Conservation (phyloP, 1,140 invertebrate species). For the Steinernema feltiae region DNA sequence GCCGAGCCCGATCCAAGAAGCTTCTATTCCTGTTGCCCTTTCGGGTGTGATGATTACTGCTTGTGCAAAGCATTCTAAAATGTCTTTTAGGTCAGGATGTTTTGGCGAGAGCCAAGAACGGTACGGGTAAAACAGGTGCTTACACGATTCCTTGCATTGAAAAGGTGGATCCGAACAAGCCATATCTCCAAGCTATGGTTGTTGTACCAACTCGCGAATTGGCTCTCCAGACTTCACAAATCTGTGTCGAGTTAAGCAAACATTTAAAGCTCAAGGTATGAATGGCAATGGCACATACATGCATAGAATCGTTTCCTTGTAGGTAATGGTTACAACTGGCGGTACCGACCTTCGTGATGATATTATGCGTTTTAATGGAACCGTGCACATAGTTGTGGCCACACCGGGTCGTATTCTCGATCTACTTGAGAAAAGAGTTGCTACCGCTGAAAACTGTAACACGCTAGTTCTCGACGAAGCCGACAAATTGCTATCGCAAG, state of each 20-base stretch:
- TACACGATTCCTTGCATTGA: constrained; percentile 97
- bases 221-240: constrained; percentile 97
- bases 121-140: constrained; percentile 98
- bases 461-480: constrained; percentile 97
- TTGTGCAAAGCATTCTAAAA: too few species aligned
- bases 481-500: constrained; percentile 95
- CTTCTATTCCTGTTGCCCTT: constrained; percentile 93
- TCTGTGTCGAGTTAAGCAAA: constrained; percentile 95
- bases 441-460: constrained; percentile 80
- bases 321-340: constrained; percentile 95
- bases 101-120: constrained; percentile 96
- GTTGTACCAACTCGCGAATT: constrained; percentile 97
- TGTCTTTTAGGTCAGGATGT: constrained; percentile 72
- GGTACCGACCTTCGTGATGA: constrained; percentile 97
- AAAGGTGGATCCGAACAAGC: constrained; percentile 79
- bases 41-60: too few species aligned
- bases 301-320: constrained; percentile 10
- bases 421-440: constrained; percentile 97
- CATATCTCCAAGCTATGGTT: constrained; percentile 88
- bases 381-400: constrained; percentile 97
- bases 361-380: constrained; percentile 98
- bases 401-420: constrained; percentile 98
- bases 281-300: neutral
- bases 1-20: constrained; percentile 98
- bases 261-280: constrained; percentile 77